A percentile compares a stretch with the other conserved stretches of the same genome.
Conservation (phyloP, 2,113 vertebrate genomes). For the Sarotherodon lohbergeri region DNA sequence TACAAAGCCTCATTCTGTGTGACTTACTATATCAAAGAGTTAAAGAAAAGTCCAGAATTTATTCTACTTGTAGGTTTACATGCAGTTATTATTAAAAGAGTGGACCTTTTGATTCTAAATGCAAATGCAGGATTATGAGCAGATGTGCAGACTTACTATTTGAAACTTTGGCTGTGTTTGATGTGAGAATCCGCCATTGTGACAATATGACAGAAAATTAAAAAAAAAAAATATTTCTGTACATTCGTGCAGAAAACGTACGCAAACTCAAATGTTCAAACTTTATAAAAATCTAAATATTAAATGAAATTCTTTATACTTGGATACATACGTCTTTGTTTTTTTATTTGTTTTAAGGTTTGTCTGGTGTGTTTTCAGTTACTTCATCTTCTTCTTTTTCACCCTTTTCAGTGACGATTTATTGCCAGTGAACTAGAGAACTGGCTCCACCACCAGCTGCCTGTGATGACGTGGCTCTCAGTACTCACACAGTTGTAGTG, state of each 20-base stretch:
- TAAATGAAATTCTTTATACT: not conserved
- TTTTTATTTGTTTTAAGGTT: not conserved
- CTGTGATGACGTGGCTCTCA: not conserved
- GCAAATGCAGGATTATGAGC: not conserved
- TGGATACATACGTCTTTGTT: not conserved
- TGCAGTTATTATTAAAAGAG: not conserved
- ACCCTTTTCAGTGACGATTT: not conserved
- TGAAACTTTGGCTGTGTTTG: not conserved
- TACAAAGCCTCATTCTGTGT: not conserved
- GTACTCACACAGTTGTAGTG: not conserved
- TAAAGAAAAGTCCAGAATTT: not conserved
- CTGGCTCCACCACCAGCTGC: not conserved
- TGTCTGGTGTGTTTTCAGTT: not conserved
- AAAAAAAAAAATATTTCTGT: fast-evolving
- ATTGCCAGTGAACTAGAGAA: not conserved
- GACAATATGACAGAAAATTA: not conserved
- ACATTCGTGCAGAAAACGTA: not conserved
- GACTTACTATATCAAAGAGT: not conserved
- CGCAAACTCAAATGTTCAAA: not conserved
- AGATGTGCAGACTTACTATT: not conserved
- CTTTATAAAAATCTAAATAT: not conserved
- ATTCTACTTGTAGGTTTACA: not conserved
- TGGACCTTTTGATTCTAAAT: not conserved
- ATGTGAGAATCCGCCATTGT: not conserved
- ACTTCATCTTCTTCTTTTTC: not conserved